A percentile compares a stretch with the other conserved stretches of the same genome.
Conservation (phyloP, 2,888 invertebrate species). For the Parnassius mnemosyne region DNA sequence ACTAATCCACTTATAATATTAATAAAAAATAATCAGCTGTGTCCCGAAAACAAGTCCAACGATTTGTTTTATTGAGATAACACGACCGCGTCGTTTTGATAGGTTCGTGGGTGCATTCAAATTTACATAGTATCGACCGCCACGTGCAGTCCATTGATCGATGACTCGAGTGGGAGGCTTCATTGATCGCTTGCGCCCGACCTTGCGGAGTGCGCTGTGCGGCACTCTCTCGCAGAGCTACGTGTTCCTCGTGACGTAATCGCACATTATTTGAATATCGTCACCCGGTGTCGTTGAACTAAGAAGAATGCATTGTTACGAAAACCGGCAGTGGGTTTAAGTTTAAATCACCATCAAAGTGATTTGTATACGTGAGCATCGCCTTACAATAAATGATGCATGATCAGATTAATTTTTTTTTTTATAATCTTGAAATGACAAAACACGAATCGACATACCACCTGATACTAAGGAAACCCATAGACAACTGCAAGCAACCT, state of each 20-base stretch:
- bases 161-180: conserved; percentile 49
- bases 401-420: neutral
- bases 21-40: conserved; percentile 4
- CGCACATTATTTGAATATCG: conserved; percentile 54
- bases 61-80: conserved; percentile 9
- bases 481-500: too few species aligned
- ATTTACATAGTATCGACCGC: conserved; percentile 56
- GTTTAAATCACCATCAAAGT: neutral
- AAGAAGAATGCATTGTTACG: conserved; percentile 44
- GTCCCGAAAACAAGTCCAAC: neutral
- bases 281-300: conserved; percentile 54
- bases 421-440: neutral
- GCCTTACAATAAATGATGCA: neutral
- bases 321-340: conserved; percentile 7
- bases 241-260: conserved; percentile 46
- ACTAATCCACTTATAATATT: neutral
- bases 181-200: conserved; percentile 59
- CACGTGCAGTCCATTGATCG: conserved; percentile 73
- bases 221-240: conserved; percentile 33
- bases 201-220: conserved; percentile 50
- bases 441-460: neutral
- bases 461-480: too few species aligned
- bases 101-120: conserved; percentile 29
- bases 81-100: conserved; percentile 9
- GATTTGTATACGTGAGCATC: conserved; percentile 1